Percentiles rank a stretch among this genome's conserved stretches.
Conservation (phyloP, 2,113 vertebrate genomes). For the Ictidomys tridecemlineatus region DNA sequence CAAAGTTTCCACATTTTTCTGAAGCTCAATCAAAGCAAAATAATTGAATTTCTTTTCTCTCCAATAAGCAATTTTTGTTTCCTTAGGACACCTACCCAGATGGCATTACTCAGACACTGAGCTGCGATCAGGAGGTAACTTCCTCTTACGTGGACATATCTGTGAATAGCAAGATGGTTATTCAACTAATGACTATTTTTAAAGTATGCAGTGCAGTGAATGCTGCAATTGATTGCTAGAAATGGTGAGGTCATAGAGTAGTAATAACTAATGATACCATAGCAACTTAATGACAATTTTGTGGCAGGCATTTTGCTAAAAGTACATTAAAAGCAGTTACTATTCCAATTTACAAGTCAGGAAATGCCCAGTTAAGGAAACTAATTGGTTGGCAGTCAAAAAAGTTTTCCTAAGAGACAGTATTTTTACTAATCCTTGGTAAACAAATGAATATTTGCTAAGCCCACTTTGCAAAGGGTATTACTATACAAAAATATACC, state of each 20-base stretch:
- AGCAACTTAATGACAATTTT: not conserved
- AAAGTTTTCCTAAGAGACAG: not conserved
- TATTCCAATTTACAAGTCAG: not conserved
- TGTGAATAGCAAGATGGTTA: not conserved
- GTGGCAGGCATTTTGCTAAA: not conserved
- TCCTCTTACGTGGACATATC: not conserved
- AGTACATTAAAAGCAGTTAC: not conserved
- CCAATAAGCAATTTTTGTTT: not conserved
- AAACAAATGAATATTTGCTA: slow-evolving; percentile 10
- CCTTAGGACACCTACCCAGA: not conserved
- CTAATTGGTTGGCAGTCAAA: not conserved
- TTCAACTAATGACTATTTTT: not conserved
- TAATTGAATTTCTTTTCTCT: not conserved
- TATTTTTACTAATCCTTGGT: not conserved
- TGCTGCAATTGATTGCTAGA: not conserved
- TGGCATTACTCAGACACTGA: not conserved
- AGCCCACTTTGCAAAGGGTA: not conserved
- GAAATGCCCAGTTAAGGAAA: not conserved
- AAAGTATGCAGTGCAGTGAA: not conserved
- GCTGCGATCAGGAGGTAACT: not conserved
- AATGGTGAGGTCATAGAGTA: not conserved
- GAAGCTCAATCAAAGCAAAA: not conserved
- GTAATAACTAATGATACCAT: not conserved
- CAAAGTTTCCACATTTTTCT: not conserved
- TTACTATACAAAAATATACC: not conserved